Base-by-base conservation (phyloP, 2,797 vertebrate genomes). In the Sebastes taczanowskii region DNA sequence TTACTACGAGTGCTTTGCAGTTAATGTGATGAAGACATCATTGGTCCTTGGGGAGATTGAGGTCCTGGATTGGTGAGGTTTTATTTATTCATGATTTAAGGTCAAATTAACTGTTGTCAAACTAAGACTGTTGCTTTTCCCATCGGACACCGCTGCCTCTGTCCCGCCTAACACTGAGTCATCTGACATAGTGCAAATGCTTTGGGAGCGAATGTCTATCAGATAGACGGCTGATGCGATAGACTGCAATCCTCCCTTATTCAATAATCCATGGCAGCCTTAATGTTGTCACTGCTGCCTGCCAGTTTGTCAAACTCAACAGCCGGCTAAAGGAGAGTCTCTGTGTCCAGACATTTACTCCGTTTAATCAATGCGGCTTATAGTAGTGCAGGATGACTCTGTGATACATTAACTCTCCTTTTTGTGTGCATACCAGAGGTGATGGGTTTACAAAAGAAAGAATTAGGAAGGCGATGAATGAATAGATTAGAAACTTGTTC, bases 21-120 rank as follows among this genome's bases (percentile, higher is more conserved):
- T 80, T 88, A 79, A 81, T 82, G 73, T 69, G 71, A 88, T 82
- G 75, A 68, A 79, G 52, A 71, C 83, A 55, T 86, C 23, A 60
- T 71, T 79, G 76, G 63, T 20, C 73, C 58, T 46, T 16, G 8
- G 82, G 52, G 71, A 64, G 58, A 71, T 11, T 66, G 20, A 59
- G 18, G 62, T 61, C 60, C 38, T 53, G 29, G 23, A 64, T 77
- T 22, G 65, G 13, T 25, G 46, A 58, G 7, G 23, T 69, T 89
- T 71, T 18, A 68, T 78, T 74, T 25, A 52, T 74, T 73, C 6
- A 27, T 20, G 10, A 69, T 79, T 74, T 30, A 59, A 10, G 13
- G 27, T 14, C 13, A 58, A 76, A 63, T 60, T 0, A 71, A 71
- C 58, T 42, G 32, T 70, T 55, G 53, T 52, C 38, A 69, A 69